Evolutionary conservation across 2,797 vertebrate genomes (phyloP), one percentile per base, ranked within the genome.

Genomic region (Tauraco hartlaubi): DNA sequence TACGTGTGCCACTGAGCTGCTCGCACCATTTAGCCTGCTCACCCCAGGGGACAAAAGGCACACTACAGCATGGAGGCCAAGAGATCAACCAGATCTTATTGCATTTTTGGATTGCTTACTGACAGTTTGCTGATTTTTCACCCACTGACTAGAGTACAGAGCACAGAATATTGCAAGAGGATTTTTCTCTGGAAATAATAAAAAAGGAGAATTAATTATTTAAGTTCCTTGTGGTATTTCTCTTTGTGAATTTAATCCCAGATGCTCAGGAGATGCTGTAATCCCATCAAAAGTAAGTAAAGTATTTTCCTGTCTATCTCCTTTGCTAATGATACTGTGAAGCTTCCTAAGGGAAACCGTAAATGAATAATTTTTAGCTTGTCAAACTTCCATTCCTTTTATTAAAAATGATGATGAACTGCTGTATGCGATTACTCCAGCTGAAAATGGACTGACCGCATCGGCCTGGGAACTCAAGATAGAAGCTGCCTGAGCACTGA

Each of bases 381-480:
- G 71, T 81, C 71, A 74, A 44, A 62, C 12, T 87, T 92, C 39
- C 55, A 43, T 79, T 86, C 26, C 16, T 25, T 63, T 86, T 81
- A 85, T 93, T 93, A 82, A 92, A 95, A 95, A 63, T 35, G 4
- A 64, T 68, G 9, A 89, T 87, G 73, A 76, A 69, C 76, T 84
- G 51, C 54, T 84, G 18, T 19, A 8, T 15, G n/a, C 18, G 69
- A 64, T 85, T 39, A 55, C 29, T 76, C 51, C 44, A 86, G 41
- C 73, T 69, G n/a, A 39, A 86, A 92, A n/a, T 28, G 82, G 17
- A 18, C n/a, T 25, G 59, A 26, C 15, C 84, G 28, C 6, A 5
- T 44, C 75, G 78, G 33, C 46, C 72, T 61, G 7, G 15, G 37
- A 88, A 55, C 15, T 14, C 33, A 63, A 26, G 59, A 23, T 55